Evolutionary conservation across 2,797 vertebrate genomes (phyloP), one percentile per base, ranked within the genome.

Genomic region (Pyrocephalus nanus): DNA sequence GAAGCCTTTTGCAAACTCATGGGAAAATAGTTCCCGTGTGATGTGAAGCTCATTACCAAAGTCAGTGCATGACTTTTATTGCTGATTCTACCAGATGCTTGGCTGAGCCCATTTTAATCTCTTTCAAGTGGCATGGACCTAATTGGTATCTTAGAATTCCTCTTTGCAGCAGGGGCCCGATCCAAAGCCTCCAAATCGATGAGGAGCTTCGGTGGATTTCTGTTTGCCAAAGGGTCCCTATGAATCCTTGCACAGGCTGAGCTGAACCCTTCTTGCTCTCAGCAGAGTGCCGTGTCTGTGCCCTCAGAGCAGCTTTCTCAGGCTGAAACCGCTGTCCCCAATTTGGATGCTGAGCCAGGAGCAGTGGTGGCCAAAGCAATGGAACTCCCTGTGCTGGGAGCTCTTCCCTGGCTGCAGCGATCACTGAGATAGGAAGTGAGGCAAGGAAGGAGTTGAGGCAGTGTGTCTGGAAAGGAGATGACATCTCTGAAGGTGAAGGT

Each of bases 1-100:
- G 95, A 96, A 94, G 50, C 88, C 94, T 95, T 95, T 90, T 93
- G 93, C 32, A 86, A 95, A 95, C 92, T 95, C 97, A 96, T 97
- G 97, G 96, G 96, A 97, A 97, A 97, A 91, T 95, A 81, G 61
- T 90, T 92, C 86, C 88, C 34, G 70, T 97, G 91, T 96, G 92
- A 96, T 96, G 96, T 91, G 93, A 96, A 94, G 89, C 94, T 96
- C 95, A 96, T 97, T 93, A 96, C 92, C 67, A 86, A 95, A 95
- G 79, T 85, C 86, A 96, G 62, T 74, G 79, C 78, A 81, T 23
- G 88, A 81, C 84, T 95, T 93, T 97, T 96, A 93, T 91, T 96
- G 92, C 93, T 94, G 93, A 96, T 94, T 92, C 91, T 88, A 93
- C 89, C 79, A 96, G 94, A 91, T 95, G 92, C 94, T 90, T 88